Base-by-base conservation (phyloP, 2,888 invertebrate species). In the Orthosia gracilis region DNA sequence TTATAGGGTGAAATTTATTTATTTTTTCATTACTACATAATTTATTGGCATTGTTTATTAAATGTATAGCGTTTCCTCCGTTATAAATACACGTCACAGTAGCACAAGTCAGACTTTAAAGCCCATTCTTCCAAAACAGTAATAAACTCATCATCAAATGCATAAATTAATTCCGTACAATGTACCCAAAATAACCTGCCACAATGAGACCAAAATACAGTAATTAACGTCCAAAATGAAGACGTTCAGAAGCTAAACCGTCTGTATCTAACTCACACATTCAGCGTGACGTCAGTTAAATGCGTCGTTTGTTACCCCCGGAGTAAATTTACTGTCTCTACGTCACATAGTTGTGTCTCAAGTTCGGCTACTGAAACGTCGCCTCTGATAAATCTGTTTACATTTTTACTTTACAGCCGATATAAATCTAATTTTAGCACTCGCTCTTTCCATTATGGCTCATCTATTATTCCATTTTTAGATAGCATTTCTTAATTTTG, bases 331-430 rank as follows among this genome's bases (percentile, higher is more conserved):
- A 85, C 54, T 66, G 76, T 31, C 50, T 78, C 49, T 50, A 67
- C 76, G 59, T 78, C 80, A 80, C 76, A 64, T 66, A 66, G 72
- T 78, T 70, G 68, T 72, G 70, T 64, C 71, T 85, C 54, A 71
- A 83, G 57, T 76, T 80, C 49, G 72, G 21, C 67, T 64, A 47
- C 68, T 70, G 72, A 69, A 71, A 71, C 59, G 45, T 58, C 67
- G 67, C 13, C 47, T 4, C 54, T 80, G 77, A 76, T 85, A 68
- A 62, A 84, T 83, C 64, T 77, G 64, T 80, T 75, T 83, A 73
- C 62, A 49, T 83, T 75, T 76, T 67, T n/a, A 80, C 18, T 82
- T 69, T 82, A 62, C 49, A 76, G 15, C n/a, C 18, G 15, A 61
- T 75, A 62, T 77, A 65, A n/a, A 68, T 72, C 57, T 59, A 49